These are phyloP conservation scores for Ploceus nigricollis DNA, from an alignment of 2,113 vertebrate genomes.

Conservation along the genomic window DNA sequence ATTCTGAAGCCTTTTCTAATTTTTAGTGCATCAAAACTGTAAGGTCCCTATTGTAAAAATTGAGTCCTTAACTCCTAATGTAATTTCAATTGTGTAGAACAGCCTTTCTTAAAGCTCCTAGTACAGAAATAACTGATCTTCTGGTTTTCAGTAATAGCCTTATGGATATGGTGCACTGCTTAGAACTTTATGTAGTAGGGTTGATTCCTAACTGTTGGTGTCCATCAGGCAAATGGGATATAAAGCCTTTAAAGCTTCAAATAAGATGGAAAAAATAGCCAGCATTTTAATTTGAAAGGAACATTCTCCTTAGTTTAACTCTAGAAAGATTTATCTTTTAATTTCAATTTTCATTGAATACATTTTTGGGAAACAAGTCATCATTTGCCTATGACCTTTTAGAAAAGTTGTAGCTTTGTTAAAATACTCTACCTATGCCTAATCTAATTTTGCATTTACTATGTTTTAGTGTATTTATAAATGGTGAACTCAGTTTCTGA, in stretches of 20 bases:
- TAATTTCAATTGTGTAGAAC: constrained; percentile 25
- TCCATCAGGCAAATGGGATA: constrained; percentile 52
- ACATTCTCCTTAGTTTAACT: not conserved
- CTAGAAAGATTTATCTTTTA: constrained; percentile 24
- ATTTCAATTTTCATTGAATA: constrained; percentile 54
- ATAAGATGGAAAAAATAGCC: constrained; percentile 22
- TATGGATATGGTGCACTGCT: constrained; percentile 60
- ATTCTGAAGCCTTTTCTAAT: constrained; percentile 26
- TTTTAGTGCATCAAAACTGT: not conserved
- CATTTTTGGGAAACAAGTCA: constrained; percentile 51
- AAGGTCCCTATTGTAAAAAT: constrained; percentile 39
- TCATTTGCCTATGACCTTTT: constrained; percentile 68
- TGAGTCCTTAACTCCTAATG: constrained; percentile 35
- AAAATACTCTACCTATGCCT: constrained; percentile 75
- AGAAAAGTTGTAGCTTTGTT: constrained; percentile 72
- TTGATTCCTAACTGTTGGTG: constrained; percentile 44
- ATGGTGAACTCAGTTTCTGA: constrained; percentile 78
- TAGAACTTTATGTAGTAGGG: constrained; percentile 56
- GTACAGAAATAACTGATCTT: constrained; percentile 19
- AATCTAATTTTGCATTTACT: constrained; percentile 76
- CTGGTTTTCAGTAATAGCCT: constrained; percentile 56
- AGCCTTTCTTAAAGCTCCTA: constrained; percentile 36
- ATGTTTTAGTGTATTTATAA: constrained; percentile 86
- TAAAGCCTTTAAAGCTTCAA: constrained; percentile 37
- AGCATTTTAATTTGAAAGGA: constrained; percentile 57